Conservation (phyloP, 1,140 invertebrate species). For the Nephila pilipes region DNA sequence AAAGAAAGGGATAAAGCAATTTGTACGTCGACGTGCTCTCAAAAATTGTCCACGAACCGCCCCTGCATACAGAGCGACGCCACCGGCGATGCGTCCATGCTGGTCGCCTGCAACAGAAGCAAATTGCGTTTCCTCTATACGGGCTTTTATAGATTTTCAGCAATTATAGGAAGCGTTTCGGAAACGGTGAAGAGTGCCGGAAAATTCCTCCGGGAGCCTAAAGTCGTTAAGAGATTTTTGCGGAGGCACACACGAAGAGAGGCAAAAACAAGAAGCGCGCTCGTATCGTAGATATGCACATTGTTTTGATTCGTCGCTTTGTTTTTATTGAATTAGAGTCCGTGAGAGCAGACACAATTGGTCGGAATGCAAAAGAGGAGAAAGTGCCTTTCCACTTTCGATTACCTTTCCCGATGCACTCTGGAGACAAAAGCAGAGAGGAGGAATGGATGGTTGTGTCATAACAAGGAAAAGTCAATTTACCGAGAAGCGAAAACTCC, state of each 20-base stretch:
- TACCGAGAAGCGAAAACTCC: conserved; percentile 63
- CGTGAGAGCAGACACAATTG: conserved; percentile 48
- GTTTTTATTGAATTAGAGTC: conserved; percentile 71
- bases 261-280: conserved; percentile 11
- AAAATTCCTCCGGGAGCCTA: conserved; percentile 60
- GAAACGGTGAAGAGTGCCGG: conserved; percentile 58
- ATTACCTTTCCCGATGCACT: conserved; percentile 71
- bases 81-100: background rate
- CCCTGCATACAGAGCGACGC: conserved; percentile 17
- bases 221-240: conserved; percentile 69
- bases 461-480: conserved; percentile 75
- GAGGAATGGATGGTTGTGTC: conserved; percentile 69
- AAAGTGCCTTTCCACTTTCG: conserved; percentile 66
- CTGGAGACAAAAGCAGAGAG: conserved; percentile 64
- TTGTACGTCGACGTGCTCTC: conserved; percentile 23
- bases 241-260: conserved; percentile 1
- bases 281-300: background rate
- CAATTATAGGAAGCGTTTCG: conserved; percentile 60
- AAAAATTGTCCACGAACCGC: background rate
- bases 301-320: conserved; percentile 74
- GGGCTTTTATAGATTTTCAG: conserved; percentile 60
- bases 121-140: conserved; percentile 55
- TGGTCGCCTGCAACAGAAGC: background rate
- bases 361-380: conserved; percentile 53
- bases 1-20: conserved; percentile 44